These are phyloP conservation scores for Rhimphoctona megacephalus DNA, from an alignment of 2,888 invertebrate genomes.

Conservation along the genomic window DNA sequence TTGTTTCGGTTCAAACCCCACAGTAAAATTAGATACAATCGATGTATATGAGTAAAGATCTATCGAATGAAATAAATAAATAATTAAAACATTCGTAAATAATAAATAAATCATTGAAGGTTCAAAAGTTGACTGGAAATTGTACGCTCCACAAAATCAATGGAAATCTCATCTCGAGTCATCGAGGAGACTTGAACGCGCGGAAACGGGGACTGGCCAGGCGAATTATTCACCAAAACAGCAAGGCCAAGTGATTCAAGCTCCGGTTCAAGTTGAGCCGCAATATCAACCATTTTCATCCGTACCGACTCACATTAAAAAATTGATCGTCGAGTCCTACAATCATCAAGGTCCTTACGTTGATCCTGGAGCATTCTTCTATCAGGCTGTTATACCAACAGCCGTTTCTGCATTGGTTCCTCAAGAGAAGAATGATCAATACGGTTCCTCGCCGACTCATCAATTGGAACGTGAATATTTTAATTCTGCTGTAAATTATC, in stretches of 20 bases:
- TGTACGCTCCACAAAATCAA: conserved; percentile 74
- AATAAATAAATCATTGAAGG: conserved; percentile 66
- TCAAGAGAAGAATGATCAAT: conserved; percentile 17
- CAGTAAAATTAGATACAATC: background rate
- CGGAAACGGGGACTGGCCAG: conserved; percentile 52
- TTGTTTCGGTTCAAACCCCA: no score
- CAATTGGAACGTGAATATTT: conserved; percentile 49
- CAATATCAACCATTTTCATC: conserved; percentile 78
- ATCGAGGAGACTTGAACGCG: conserved; percentile 73
- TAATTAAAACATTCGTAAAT: background rate
- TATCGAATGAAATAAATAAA: background rate
- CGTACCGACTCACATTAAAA: conserved; percentile 77
- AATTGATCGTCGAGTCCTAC: conserved; percentile 76
- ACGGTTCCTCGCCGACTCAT: conserved; percentile 26
- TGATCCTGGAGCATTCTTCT: conserved; percentile 79
- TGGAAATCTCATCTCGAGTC: conserved; percentile 73
- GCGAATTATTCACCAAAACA: conserved; percentile 44
- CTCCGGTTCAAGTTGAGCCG: conserved; percentile 48
- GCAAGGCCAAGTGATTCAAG: conserved; percentile 48
- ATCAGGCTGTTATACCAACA: conserved; percentile 66
- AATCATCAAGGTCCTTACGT: conserved; percentile 78
- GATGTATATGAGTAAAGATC: background rate
- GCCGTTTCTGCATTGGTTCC: conserved; percentile 11
- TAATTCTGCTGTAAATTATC: conserved; percentile 46
- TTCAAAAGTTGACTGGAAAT: conserved; percentile 78